These are phyloP conservation scores for Gopherus flavomarginatus DNA, from an alignment of 2,113 vertebrate species.

Conservation along the genomic window DNA sequence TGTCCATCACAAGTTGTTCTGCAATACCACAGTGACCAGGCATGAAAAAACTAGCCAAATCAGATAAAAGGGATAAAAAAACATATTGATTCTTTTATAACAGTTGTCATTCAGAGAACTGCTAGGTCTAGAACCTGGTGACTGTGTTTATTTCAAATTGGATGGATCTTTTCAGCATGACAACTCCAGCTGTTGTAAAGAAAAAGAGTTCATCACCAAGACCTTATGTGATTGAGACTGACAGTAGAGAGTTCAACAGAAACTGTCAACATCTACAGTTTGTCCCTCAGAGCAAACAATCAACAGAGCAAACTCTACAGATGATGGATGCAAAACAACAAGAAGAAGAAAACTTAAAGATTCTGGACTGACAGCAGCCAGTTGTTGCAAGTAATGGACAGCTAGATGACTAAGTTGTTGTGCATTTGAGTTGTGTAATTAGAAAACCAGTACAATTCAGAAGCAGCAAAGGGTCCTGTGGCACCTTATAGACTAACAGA, in stretches of 20 bases:
- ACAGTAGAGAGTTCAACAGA: not conserved
- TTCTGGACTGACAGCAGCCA: not conserved
- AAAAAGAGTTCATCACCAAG: not conserved
- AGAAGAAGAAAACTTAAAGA: not conserved
- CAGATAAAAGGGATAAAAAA: not conserved
- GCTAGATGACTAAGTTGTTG: not conserved
- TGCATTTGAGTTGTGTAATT: not conserved
- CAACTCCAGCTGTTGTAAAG: not conserved
- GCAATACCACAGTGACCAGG: too few species aligned
- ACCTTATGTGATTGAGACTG: not conserved
- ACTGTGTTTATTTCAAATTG: not conserved
- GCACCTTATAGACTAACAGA: too few species aligned
- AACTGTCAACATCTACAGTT: not conserved
- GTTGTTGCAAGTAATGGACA: not conserved
- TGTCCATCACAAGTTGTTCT: too few species aligned
- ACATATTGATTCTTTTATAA: not conserved
- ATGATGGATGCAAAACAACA: not conserved
- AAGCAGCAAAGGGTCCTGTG: not conserved
- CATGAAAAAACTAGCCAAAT: too few species aligned
- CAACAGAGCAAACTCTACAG: not conserved
- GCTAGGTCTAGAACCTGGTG: not conserved
- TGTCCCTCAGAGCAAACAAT: not conserved
- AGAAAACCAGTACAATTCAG: not conserved
- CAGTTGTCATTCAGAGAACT: not conserved
- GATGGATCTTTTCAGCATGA: not conserved